A percentile compares a stretch with the other conserved stretches of the same genome.
Evolutionary conservation across 2,888 invertebrate species (phyloP).

Genomic region (Digitonthophagus gazella): DNA sequence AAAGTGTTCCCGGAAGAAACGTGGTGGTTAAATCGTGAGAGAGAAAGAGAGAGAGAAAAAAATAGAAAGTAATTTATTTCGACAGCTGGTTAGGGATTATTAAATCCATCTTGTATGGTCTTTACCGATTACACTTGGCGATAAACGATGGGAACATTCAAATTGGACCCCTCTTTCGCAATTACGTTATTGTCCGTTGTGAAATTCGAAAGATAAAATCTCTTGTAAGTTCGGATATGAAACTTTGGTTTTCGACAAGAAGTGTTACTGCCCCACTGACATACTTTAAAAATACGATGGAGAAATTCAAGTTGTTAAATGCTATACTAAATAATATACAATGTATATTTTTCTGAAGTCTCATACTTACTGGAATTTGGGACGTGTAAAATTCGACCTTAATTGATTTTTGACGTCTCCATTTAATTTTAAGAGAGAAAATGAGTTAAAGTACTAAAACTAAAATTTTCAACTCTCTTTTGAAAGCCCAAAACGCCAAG

Average conservation of each 20-base stretch:
- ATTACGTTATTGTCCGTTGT: neutral
- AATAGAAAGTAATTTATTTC: neutral
- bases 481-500: slow-evolving; percentile 5
- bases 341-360: neutral
- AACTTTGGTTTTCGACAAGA: neutral
- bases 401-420: neutral
- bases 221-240: neutral
- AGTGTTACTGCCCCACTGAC: neutral
- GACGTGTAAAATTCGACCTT: neutral
- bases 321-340: neutral
- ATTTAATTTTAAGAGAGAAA: neutral
- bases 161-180: neutral
- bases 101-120: neutral
- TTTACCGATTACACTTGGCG: neutral
- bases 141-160: neutral
- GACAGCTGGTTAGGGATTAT: neutral
- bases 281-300: neutral
- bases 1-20: neutral
- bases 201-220: neutral
- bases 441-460: neutral
- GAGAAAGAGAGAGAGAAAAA: neutral
- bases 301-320: neutral
- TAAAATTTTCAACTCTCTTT: neutral
- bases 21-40: neutral
- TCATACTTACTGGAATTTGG: neutral